Evolutionary conservation across 1,140 invertebrate genomes (phyloP).

Genomic region (Danaus melanippus): DNA sequence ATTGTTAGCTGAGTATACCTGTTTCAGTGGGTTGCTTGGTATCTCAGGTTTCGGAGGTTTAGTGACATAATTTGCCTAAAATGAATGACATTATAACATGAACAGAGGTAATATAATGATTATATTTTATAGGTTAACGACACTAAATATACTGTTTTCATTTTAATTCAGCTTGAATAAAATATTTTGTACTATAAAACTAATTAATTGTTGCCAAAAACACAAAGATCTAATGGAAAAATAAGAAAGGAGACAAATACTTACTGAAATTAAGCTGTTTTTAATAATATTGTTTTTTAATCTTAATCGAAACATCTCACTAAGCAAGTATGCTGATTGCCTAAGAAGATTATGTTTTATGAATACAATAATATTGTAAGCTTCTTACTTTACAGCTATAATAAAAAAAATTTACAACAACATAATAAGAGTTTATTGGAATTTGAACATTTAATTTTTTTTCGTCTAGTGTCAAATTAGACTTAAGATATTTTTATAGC

Average conservation of each 20-base stretch:
- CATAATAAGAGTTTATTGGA: too few relatives aligned
- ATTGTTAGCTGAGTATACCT: conserved; percentile 72
- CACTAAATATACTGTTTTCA: too few relatives aligned
- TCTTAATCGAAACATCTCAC: conserved; percentile 4
- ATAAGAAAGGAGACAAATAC: neutral
- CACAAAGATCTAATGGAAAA: neutral
- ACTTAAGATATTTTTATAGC: too few relatives aligned
- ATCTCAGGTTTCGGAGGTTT: conserved; percentile 69
- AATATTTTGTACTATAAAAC: too few relatives aligned
- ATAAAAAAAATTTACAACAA: too few relatives aligned
- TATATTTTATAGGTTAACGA: too few relatives aligned
- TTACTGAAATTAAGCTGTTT: conserved; percentile 10
- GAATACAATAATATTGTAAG: too few relatives aligned
- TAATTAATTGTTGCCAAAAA: neutral
- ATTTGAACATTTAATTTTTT: too few relatives aligned
- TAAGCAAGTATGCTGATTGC: conserved; percentile 1
- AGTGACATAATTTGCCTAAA: conserved; percentile 40
- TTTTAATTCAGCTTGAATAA: too few relatives aligned
- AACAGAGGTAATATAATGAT: too few relatives aligned
- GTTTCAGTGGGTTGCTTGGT: conserved; percentile 76
- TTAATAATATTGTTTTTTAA: conserved; percentile 6
- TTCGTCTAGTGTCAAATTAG: too few relatives aligned
- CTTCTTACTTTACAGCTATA: too few relatives aligned
- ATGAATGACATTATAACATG: neutral
- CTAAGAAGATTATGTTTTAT: neutral